Base-by-base conservation (phyloP, 2,113 vertebrate species). In the Ailurus styani region DNA sequence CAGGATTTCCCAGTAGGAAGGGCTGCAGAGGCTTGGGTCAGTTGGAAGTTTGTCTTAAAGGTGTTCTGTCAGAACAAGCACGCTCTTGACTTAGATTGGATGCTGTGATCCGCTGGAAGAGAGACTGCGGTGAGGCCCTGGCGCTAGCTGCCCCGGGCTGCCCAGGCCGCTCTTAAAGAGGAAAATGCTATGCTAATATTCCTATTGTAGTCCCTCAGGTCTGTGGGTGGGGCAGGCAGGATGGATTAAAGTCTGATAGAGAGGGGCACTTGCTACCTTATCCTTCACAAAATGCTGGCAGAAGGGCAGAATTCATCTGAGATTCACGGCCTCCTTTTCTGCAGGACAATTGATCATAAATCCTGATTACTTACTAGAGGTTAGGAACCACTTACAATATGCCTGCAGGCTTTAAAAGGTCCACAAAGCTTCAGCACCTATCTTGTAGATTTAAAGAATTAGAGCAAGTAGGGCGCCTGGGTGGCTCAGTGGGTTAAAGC, bases 101-200 rank as follows among this genome's bases (percentile, higher is more conserved):
- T 9, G n/a, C 21, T 40, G 6, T 3, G 27, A 29, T 4, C 7
- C 17, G 9, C 7, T 2, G 20, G 23, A 50, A 64, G 54, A 37
- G 10, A 55, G 31, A 6, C 40, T 6, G 9, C n/a, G n/a, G n/a
- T 3, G 7, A 12, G 75, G 20, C 34, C 29, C 0, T 0, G 7
- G 2, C 3, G 2, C 2, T 5, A 29, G 40, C 17, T 27, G 68
- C 6, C 15, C 29, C 34, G 42, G 6, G 75, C 68, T 29, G 47
- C 37, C 27, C 54, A 14, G 37, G 1, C 7, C 14, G 25, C 47
- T 75, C 27, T 0, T 1, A 27, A 6, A 75, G 81, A 55, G 6
- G 11, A 34, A 42, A 55, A 5, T 3, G 31, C 8, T 64, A 5
- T 20, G 6, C 50, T 11, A 7, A 40, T 6, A 1, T 18, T 52